A percentile compares a stretch with the other conserved stretches of the same genome.
Conservation (phyloP, 1,140 invertebrate genomes). For the Aphidius ervi region DNA sequence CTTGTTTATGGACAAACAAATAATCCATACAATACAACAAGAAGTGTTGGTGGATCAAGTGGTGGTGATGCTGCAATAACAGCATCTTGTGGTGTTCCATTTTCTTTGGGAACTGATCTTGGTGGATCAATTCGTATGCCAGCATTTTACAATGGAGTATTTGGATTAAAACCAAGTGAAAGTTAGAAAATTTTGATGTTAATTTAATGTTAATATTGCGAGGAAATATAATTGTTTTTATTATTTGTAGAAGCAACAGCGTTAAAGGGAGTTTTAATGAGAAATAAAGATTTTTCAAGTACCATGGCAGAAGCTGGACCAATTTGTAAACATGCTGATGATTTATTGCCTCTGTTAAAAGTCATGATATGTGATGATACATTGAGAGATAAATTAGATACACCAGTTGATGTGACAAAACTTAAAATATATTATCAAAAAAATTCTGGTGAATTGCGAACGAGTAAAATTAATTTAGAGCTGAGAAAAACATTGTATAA, state of each 20-base stretch:
- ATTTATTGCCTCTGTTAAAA: constrained; percentile 69
- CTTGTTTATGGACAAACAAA: constrained; percentile 86
- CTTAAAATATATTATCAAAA: constrained; percentile 78
- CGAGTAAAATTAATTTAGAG: constrained; percentile 68
- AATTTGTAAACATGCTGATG: constrained; percentile 70
- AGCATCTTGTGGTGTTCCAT: constrained; percentile 73
- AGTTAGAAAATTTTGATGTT: constrained; percentile 44
- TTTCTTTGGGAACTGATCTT: constrained; percentile 87
- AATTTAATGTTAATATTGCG: constrained; percentile 1
- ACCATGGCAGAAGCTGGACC: constrained; percentile 73
- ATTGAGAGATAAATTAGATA: constrained; percentile 42
- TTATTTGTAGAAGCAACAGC: constrained; percentile 43
- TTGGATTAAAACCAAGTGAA: constrained; percentile 83
- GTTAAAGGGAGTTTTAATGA: constrained; percentile 57
- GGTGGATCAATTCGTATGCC: constrained; percentile 94
- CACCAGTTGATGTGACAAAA: constrained; percentile 61
- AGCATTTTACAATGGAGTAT: constrained; percentile 90
- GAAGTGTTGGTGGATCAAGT: constrained; percentile 80
- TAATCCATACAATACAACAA: constrained; percentile 85
- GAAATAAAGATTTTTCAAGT: constrained; percentile 54
- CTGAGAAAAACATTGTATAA: constrained; percentile 62
- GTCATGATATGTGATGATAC: constrained; percentile 57
- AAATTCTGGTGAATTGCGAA: constrained; percentile 60
- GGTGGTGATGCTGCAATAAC: constrained; percentile 76
- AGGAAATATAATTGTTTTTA: constrained; percentile 1